Percentiles rank a stretch among this genome's conserved stretches.
Evolutionary conservation across 2,113 vertebrate species (phyloP).

Genomic region (Tetrax tetrax): DNA sequence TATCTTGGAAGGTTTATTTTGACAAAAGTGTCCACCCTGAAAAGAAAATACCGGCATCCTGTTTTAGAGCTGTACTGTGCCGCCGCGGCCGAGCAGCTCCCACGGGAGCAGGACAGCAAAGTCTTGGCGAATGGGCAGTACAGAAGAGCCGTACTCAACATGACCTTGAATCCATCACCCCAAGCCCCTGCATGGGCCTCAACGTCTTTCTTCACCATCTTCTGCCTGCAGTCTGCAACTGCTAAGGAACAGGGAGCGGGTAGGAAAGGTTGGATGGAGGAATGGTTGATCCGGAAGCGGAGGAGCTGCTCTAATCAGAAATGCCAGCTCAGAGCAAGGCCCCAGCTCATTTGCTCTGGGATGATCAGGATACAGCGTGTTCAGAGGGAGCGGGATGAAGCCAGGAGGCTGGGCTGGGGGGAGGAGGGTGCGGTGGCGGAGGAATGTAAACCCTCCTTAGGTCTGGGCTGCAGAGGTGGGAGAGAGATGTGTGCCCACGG

Average conservation of each 20-base stretch:
- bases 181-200: not conserved
- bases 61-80: not conserved
- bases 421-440: not conserved
- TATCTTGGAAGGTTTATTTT: not conserved
- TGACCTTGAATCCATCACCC: not conserved
- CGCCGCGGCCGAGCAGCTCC: rapidly evolving
- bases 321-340: not conserved
- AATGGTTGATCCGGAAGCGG: not conserved
- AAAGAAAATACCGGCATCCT: not conserved
- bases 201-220: not conserved
- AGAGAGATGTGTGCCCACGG: not conserved
- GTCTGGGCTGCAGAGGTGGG: not conserved
- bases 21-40: not conserved
- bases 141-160: not conserved
- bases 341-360: not conserved
- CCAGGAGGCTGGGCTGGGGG: not conserved
- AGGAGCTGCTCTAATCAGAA: not conserved
- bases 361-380: rapidly evolving
- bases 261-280: not conserved
- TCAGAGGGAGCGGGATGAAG: not conserved
- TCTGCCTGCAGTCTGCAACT: not conserved
- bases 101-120: rapidly evolving
- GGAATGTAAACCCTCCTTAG: not conserved
- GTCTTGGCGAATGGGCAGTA: rapidly evolving
- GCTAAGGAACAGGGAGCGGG: not conserved